Base-by-base conservation (phyloP, 1,140 invertebrate genomes). In the Leptopilina boulardi region DNA sequence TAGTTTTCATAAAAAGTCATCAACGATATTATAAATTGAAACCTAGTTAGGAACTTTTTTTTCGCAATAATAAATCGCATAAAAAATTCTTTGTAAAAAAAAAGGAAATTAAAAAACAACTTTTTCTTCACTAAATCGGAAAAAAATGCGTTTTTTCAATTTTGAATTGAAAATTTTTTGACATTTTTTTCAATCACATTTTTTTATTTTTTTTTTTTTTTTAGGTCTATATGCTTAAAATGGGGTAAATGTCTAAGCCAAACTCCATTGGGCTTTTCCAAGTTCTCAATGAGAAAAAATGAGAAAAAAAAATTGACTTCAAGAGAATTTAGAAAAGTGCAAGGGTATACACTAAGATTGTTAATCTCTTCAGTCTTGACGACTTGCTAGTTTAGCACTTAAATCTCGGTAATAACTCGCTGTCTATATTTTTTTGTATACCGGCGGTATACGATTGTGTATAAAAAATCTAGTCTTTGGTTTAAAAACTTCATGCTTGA, bases 401-500 rank as follows among this genome's bases (percentile, higher is more conserved):
- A 26, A 26, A 59, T 26, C 15, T 51, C 47, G n/a, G n/a, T 51
- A 51, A 3, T 51, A 51, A 18, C 56, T 26, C 59, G 59, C 26
- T 34, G 23, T 66, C 59, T 66, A 66, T 66, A 38, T 8, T 34
- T 34, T n/a, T n/a, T 34, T 34, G 23, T 66, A 66, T 66, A 66
- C 54, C 19, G 8, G 3, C 23, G 26, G 21, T 13, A 59, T 59
- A 59, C 56, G 23, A 59, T 30, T 66, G 59, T 66, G 77, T 82
- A 81, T 84, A 82, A 84, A 84, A 83, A 84, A 84, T 84, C 83
- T 84, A 84, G 77, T 78, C 77, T 82, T 84, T 26, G 3, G 76
- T 72, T 84, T 81, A 84, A 84, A 84, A 84, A 82, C 30, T 80
- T 74, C 70, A 71, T 59, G 44, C 74, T 70, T 73, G 66, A 71